Base-by-base conservation (phyloP, 1,140 invertebrate species). In the Heliconius hewitsoni region DNA sequence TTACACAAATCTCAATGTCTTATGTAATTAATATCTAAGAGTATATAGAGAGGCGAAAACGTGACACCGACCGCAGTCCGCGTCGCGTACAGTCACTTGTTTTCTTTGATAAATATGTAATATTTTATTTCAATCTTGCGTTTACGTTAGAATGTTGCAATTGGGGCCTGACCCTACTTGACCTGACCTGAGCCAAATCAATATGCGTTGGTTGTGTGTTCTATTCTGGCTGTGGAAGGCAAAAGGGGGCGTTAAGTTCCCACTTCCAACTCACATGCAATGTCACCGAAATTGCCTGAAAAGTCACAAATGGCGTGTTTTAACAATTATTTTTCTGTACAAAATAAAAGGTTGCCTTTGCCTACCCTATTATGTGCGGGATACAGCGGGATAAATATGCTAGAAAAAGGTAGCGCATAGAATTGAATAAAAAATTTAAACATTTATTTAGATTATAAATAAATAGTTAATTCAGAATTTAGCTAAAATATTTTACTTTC, bases 21-120 rank as follows among this genome's bases (percentile, higher is more conserved):
- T 34, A 71, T 71, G 74, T 76, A 76, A 76, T 71, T 76, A 71
- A 76, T 76, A 76, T 76, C 34, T 37, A 37, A 1, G 60, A 60
- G 42, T 46, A 50, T 50, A 16, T 66, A 30, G 60, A 66, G 60
- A 66, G 60, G 27, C 27, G 27, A n/a, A 9, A 30, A 66, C 13
- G 60, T 30, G 60, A 66, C 27, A 66, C 60, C 60, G 60, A 66
- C 60, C 60, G 27, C 60, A 16, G 18, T 52, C 50, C 50, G 19
- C 50, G 18, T 27, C 23, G 57, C 57, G 57, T 60, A 2, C 57
- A 30, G 13, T 66, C 11, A 27, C n/a, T 30, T 66, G 60, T 66
- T 66, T 66, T 30, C 55, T 66, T 66, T n/a, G 27, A 66, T 66
- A 66, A 66, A 52, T 52, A 19, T 30, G 13, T 66, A 5, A 66